These are phyloP conservation scores for Ophioderma brevispina DNA, from an alignment of 35 echinoderm and acorn worm species.

Conservation along the genomic window DNA sequence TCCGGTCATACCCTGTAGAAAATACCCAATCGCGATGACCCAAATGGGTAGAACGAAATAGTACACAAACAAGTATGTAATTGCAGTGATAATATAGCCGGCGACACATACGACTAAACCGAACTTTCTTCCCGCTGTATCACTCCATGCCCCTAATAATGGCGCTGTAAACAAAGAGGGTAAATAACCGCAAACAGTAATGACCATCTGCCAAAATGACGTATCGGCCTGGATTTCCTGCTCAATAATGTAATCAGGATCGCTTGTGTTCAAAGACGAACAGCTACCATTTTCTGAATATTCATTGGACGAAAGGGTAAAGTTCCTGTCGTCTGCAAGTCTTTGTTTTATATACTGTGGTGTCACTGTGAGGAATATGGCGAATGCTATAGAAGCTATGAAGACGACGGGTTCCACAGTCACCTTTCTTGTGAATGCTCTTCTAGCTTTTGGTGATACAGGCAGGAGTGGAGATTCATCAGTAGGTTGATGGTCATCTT, in stretches of 20 bases:
- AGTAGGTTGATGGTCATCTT: background rate
- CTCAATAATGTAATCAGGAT: background rate
- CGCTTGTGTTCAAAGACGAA: background rate
- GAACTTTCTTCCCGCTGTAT: constrained; percentile 34
- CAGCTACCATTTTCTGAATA: background rate
- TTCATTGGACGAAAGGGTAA: background rate
- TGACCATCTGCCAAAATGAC: constrained; percentile 10
- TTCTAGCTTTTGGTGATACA: background rate
- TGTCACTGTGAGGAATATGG: constrained; percentile 1
- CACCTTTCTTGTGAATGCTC: constrained; percentile 22
- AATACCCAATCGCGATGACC: constrained; percentile 12
- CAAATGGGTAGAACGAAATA: constrained; percentile 31
- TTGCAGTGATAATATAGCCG: background rate
- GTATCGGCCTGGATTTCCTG: constrained; percentile 37
- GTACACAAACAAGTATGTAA: background rate
- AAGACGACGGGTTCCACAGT: constrained; percentile 53
- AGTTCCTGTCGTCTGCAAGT: background rate
- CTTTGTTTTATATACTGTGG: constrained; percentile 38
- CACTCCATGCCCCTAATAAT: constrained; percentile 27
- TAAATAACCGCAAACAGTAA: background rate
- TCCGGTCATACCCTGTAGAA: constrained; percentile 21
- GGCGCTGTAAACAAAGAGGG: constrained; percentile 12
- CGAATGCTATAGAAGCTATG: background rate
- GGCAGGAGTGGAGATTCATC: background rate
- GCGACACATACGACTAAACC: background rate